Conservation (phyloP, 2,888 invertebrate genomes). For the Lasioglossum figueresi region DNA sequence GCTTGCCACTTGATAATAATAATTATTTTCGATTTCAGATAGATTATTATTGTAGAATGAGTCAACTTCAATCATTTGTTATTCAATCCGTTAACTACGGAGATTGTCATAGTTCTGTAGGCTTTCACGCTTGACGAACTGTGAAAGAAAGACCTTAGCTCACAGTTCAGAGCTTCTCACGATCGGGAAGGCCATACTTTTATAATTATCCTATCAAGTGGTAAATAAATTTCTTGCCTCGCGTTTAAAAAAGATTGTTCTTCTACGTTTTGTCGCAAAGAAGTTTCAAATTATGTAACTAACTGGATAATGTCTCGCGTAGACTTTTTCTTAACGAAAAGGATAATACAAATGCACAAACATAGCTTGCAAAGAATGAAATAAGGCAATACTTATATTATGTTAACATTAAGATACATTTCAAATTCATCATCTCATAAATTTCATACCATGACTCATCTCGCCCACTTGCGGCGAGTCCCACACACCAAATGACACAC, state of each 20-base stretch:
- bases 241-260: background rate
- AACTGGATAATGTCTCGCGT: background rate
- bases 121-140: constrained; percentile 6
- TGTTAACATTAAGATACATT: background rate
- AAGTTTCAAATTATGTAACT: background rate
- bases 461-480: background rate
- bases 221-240: background rate
- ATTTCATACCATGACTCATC: constrained; percentile 8
- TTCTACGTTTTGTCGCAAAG: background rate
- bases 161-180: background rate
- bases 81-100: background rate
- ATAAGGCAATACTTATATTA: background rate
- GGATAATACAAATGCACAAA: too few relatives aligned
- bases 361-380: too few relatives aligned
- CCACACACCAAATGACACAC: background rate
- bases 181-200: constrained; percentile 1
- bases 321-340: background rate
- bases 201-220: background rate
- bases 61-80: background rate
- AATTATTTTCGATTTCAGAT: background rate
- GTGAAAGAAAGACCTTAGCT: background rate
- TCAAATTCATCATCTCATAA: constrained; percentile 13
- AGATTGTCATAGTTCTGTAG: constrained; percentile 9
- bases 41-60: background rate
- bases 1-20: background rate